Evolutionary conservation across 2,113 vertebrate genomes (phyloP).

Genomic region (Solenodon paradoxus): DNA sequence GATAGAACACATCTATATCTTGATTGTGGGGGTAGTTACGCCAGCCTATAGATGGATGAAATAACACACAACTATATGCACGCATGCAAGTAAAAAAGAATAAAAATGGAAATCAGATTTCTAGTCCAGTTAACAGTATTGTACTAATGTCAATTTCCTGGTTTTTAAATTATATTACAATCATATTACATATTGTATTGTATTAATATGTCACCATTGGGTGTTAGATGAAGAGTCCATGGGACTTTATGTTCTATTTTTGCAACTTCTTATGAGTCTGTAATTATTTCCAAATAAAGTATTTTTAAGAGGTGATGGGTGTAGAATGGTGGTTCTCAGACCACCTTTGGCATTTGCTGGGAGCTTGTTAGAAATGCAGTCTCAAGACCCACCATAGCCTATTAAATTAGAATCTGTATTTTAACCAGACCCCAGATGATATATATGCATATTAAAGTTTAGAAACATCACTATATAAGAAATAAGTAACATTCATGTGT

Average conservation of each 20-base stretch:
- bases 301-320: not conserved
- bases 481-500: conserved; percentile 2
- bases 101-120: not conserved
- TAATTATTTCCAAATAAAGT: not conserved
- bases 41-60: not conserved
- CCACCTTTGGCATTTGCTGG: not conserved
- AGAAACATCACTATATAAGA: not conserved
- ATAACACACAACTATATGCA: not conserved
- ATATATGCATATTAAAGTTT: not conserved
- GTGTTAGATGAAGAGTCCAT: not conserved
- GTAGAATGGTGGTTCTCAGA: not conserved
- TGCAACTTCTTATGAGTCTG: not conserved
- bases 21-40: not conserved
- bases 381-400: not conserved
- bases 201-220: not conserved
- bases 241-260: not conserved
- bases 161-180: not conserved
- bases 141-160: not conserved
- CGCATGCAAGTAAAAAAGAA: not conserved
- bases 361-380: conserved; percentile 1
- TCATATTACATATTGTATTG: not conserved
- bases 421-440: not conserved
- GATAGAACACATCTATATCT: not conserved
- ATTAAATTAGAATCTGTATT: conserved; percentile 20
- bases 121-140: not conserved